Evolutionary conservation across 1,140 invertebrate species (phyloP), one percentile per base, ranked within the genome.

Genomic region (Teleopsis dalmanni): DNA sequence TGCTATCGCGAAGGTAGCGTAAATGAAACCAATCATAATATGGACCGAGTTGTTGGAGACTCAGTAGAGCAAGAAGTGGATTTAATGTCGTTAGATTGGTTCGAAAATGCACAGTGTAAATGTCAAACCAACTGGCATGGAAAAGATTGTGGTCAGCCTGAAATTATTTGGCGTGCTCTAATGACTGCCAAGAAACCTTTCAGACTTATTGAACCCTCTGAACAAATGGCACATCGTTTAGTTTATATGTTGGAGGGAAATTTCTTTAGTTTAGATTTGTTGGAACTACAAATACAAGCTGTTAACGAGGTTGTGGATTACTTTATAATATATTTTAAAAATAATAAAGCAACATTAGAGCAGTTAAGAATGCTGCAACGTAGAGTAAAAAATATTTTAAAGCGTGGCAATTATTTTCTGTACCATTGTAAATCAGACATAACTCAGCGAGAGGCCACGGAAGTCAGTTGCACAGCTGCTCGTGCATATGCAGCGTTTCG

Each of bases 111-210:
- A 7, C 26, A 50, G 37, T 50, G 48, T 10, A 27, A 70, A 4
- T 83, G 81, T 55, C 65, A 72, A 38, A 70, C 63, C 25, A 78
- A 78, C 7, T 83, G 79, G 78, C 81, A 83, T 56, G 79, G 81
- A 2, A 62, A 70, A 0, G 80, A 82, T 43, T 83, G 81, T 62
- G 79, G 79, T 11, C 79, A 81, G 54, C 80, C 81, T 3, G 81
- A 83, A 60, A 77, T 82, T 3, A 76, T 81, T 3, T 82, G 80
- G 78, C 73, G 81, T 16, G 80, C 79, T 0, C 72, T 82, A 21
- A 75, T 82, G 70, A 76, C 79, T 21, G 55, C 5, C 33, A 48
- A 26, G 51, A 53, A 6, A 56, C 59, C 2, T 11, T 63, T 9
- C 51, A 62, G 35, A 46, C 42, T 53, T 14, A 56, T 57, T 23